Percentiles rank a stretch among this genome's conserved stretches.
phyloP scores from a whole-genome alignment of 92 coral and sea anemone genomes.

The Epizoanthus scotinus region DNA sequence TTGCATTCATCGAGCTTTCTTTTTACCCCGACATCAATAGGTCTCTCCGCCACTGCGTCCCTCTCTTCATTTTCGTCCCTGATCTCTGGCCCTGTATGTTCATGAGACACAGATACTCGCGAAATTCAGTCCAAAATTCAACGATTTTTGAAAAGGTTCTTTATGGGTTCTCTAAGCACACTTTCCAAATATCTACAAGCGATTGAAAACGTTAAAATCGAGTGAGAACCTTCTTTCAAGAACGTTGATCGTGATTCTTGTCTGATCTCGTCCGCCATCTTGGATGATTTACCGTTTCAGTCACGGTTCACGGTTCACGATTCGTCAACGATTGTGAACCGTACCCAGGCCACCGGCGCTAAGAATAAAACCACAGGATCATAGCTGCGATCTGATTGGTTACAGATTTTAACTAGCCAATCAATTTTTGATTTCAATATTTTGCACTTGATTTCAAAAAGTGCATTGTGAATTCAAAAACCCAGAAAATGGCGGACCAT shows the following conservation, averaged over 20 bases:
- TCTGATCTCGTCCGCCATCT: constrained; percentile 28
- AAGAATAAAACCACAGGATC: too few relatives aligned
- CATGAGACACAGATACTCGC: constrained; percentile 38
- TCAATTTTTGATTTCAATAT: too few relatives aligned
- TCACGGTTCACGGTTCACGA: too few relatives aligned
- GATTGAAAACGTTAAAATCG: constrained; percentile 28
- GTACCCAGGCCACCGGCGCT: too few relatives aligned
- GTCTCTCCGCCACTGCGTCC: neutral
- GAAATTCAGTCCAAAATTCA: constrained; percentile 35
- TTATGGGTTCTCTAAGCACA: constrained; percentile 3
- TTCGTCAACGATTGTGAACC: too few relatives aligned
- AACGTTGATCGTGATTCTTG: neutral
- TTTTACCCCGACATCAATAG: constrained; percentile 20
- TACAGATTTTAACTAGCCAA: too few relatives aligned
- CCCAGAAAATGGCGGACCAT: too few relatives aligned
- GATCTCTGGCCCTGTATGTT: constrained; percentile 7
- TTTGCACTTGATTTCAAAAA: too few relatives aligned
- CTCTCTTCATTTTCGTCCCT: neutral
- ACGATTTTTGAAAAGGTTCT: constrained; percentile 8
- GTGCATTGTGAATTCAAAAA: too few relatives aligned
- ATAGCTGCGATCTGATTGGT: too few relatives aligned
- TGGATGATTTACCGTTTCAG: too few relatives aligned
- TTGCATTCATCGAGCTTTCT: constrained; percentile 7
- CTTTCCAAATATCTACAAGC: constrained; percentile 6
- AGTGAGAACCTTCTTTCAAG: constrained; percentile 35